phyloP scores from a whole-genome alignment of 2,113 vertebrate species.

The Pomatostomus ruficeps region DNA sequence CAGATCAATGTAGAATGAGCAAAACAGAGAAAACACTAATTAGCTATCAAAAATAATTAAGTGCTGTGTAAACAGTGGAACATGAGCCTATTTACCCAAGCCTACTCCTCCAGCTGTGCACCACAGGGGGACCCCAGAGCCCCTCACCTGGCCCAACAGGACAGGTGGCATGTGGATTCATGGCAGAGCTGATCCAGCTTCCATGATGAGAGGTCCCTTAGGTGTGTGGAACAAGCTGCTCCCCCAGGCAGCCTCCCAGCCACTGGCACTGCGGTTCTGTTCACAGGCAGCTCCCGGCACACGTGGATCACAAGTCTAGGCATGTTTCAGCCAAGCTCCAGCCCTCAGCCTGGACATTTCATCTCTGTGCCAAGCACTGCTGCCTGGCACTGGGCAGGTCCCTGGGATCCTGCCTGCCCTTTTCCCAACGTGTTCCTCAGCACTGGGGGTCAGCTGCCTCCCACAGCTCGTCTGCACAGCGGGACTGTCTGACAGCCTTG shows the following conservation, averaged over 20 bases:
- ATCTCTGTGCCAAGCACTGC: neutral
- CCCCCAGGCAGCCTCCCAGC: neutral
- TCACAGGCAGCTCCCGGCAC: neutral
- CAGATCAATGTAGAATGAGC: neutral
- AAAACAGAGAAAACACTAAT: neutral
- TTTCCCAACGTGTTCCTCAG: accelerated
- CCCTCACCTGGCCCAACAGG: neutral
- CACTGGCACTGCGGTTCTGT: accelerated
- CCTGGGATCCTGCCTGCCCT: neutral
- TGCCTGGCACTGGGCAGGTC: neutral
- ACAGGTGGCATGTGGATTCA: too few species aligned
- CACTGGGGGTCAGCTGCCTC: neutral
- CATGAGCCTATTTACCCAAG: accelerated
- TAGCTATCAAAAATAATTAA: neutral
- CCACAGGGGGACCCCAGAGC: neutral
- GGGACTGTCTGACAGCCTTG: neutral
- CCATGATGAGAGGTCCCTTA: too few species aligned
- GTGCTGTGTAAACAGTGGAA: neutral
- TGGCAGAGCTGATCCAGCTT: neutral
- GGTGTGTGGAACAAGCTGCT: neutral
- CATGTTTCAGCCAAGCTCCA: neutral
- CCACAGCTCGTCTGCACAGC: neutral
- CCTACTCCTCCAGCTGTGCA: neutral
- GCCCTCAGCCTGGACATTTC: neutral
- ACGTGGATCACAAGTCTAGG: neutral